Evolutionary conservation across 2,888 invertebrate genomes (phyloP), one percentile per base, ranked within the genome.

Genomic region (Nudaria mundana): DNA sequence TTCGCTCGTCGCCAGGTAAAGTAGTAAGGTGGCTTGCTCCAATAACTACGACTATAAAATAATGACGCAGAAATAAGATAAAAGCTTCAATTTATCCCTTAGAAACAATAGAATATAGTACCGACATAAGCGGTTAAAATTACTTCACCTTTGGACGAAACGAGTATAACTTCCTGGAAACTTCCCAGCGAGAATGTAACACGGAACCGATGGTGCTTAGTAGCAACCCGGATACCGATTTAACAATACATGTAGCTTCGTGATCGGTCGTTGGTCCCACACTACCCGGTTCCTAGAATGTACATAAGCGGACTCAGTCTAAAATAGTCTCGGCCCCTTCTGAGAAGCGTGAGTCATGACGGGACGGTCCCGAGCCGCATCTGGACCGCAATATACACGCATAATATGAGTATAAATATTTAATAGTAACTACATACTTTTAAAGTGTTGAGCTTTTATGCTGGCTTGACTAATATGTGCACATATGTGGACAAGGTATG

Each of bases 241-340:
- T 87, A 87, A 87, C 87, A 88, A 88, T 86, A 87, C 79, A 67
- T 72, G 52, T 66, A 71, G 73, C 70, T 73, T 72, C 71, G 77
- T 74, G 80, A 76, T 76, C 81, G 87, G 87, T 86, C 86, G 84
- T 86, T 85, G 86, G 86, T 86, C 87, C 75, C 85, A 71, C 66
- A 68, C 64, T 63, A 72, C 70, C 69, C 75, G 74, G 71, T 86
- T 86, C 86, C 81, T 81, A 88, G 88, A 88, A 88, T 80, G 86
- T 82, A n/a, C n/a, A n/a, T n/a, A 85, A 85, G 85, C 87, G 86
- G 85, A 87, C 86, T 81, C 86, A 83, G 72, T 78, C 81, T 80
- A 83, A 86, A 87, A 87, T 86, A 86, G 85, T 79, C 75, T 63
- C 78, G 78, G 79, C 81, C 78, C 76, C 83, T 86, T 87, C 86